phyloP scores from a whole-genome alignment of 2,113 vertebrate genomes.

The Platycercus adscitus region DNA sequence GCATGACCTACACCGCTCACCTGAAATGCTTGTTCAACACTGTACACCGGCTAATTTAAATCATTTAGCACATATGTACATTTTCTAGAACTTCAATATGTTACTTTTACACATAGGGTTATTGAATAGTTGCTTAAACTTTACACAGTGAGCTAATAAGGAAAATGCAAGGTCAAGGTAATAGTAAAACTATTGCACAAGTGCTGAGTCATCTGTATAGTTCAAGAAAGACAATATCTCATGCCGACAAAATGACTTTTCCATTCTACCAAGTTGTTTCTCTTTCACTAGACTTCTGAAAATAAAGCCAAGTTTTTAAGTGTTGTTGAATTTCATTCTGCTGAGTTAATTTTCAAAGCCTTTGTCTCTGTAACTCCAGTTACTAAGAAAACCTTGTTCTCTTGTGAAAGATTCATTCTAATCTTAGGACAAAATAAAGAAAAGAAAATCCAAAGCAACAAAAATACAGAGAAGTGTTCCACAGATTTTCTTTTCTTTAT shows the following conservation, averaged over 20 bases:
- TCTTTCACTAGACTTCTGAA: background rate
- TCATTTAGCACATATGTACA: background rate
- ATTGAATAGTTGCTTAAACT: background rate
- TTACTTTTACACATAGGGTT: background rate
- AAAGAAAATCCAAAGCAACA: background rate
- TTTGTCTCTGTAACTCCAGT: background rate
- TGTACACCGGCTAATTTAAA: background rate
- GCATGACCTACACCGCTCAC: background rate
- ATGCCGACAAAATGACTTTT: background rate
- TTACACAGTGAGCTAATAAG: background rate
- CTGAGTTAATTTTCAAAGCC: background rate
- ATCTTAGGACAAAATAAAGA: background rate
- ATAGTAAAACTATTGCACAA: background rate
- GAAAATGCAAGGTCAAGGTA: background rate
- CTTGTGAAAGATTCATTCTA: background rate
- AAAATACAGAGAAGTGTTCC: background rate
- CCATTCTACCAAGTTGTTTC: background rate
- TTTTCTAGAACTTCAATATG: background rate
- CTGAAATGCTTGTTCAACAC: background rate
- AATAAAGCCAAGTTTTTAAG: background rate
- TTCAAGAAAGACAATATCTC: background rate
- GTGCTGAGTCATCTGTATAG: background rate
- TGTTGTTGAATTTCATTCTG: background rate
- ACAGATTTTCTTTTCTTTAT: background rate
- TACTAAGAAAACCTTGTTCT: background rate